These are phyloP conservation scores for Platycheirus albimanus DNA, from an alignment of 2,888 invertebrate genomes.

Conservation along the genomic window DNA sequence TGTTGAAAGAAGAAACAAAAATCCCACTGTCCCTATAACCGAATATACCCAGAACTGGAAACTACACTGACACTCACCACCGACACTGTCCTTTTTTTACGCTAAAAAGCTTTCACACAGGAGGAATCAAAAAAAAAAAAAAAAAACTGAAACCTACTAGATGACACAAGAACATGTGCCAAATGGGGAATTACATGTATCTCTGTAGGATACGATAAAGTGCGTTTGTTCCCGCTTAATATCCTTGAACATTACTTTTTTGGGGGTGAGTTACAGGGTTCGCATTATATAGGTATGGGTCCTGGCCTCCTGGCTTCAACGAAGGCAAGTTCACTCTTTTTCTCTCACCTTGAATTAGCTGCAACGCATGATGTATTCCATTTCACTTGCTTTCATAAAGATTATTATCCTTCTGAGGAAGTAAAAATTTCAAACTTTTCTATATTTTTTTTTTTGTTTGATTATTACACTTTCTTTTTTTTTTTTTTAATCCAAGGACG, in stretches of 20 bases:
- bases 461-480: conserved; percentile 5
- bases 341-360: conserved; percentile 68
- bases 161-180: conserved; percentile 47
- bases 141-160: neutral
- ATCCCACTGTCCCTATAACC: conserved; percentile 2
- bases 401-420: conserved; percentile 22
- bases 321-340: conserved; percentile 27
- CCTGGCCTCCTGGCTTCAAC: neutral
- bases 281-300: neutral
- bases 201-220: neutral
- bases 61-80: conserved; percentile 29
- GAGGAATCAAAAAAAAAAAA: conserved; percentile 21
- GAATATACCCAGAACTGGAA: conserved; percentile 24
- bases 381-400: conserved; percentile 38
- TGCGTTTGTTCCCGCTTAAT: conserved; percentile 33
- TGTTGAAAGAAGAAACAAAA: conserved; percentile 12
- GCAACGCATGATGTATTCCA: conserved; percentile 57
- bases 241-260: conserved; percentile 41
- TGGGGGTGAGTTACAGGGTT: neutral
- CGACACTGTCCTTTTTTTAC: conserved; percentile 44
- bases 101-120: conserved; percentile 50
- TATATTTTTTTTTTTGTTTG: too few relatives aligned
- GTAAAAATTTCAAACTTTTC: conserved; percentile 11
- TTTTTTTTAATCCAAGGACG: conserved; percentile 41
- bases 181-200: conserved; percentile 36